These are phyloP conservation scores for Spermophilus dauricus DNA, from an alignment of 2,113 vertebrate species.

Conservation along the genomic window DNA sequence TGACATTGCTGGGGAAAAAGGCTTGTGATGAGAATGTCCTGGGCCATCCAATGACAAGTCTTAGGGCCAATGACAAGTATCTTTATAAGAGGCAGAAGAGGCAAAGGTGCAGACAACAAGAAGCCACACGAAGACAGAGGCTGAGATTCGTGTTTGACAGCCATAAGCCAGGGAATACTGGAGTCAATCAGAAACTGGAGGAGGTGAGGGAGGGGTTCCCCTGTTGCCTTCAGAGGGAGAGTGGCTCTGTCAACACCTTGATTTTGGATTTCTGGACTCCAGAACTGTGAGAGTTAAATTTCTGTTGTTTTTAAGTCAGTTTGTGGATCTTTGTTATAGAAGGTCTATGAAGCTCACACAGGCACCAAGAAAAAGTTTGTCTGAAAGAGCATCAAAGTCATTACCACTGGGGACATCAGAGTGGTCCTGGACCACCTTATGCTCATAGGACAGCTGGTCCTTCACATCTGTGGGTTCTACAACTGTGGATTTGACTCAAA, in stretches of 20 bases:
- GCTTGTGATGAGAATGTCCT: neutral
- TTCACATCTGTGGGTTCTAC: neutral
- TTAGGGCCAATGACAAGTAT: neutral
- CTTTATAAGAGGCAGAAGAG: neutral
- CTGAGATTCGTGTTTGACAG: neutral
- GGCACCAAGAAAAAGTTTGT: neutral
- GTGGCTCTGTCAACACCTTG: neutral
- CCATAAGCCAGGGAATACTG: neutral
- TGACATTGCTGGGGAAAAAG: neutral
- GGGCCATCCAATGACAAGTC: too few species aligned
- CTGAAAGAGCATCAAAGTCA: neutral
- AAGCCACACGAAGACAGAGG: neutral
- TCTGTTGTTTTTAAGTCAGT: neutral
- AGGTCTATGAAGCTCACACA: neutral
- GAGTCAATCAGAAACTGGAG: neutral
- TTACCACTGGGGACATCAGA: neutral
- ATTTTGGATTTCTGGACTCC: neutral
- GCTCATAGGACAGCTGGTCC: neutral
- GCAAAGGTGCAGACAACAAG: neutral
- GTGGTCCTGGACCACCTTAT: rapidly evolving
- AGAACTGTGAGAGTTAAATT: neutral
- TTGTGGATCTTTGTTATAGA: neutral
- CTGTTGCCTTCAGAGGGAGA: neutral
- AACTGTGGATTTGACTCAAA: neutral
- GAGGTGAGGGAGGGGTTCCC: neutral